These are phyloP conservation scores for Dromius quadrimaculatus DNA, from an alignment of 2,888 invertebrate genomes.

Conservation along the genomic window DNA sequence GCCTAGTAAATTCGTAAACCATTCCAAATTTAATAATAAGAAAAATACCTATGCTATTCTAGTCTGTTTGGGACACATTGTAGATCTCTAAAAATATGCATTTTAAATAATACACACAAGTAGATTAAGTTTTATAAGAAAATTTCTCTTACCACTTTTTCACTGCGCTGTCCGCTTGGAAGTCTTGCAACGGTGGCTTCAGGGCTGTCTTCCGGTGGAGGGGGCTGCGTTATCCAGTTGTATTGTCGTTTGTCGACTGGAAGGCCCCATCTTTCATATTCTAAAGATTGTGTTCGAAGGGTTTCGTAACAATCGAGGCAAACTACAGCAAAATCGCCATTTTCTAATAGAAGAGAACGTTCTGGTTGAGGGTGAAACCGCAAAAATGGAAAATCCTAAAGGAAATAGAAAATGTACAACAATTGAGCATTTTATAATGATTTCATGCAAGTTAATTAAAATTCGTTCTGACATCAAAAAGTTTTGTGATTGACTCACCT, in stretches of 20 bases:
- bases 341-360: slow-evolving; percentile 82
- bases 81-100: too few relatives aligned
- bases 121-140: background rate
- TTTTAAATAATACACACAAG: background rate
- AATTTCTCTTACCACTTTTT: slow-evolving; percentile 74
- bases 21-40: too few relatives aligned
- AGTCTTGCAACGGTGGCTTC: slow-evolving; percentile 85
- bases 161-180: slow-evolving; percentile 87
- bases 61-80: too few relatives aligned
- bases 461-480: too few relatives aligned
- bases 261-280: slow-evolving; percentile 90
- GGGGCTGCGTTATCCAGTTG: slow-evolving; percentile 94
- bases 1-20: too few relatives aligned
- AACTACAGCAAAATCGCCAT: slow-evolving; percentile 91
- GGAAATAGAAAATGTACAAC: too few relatives aligned
- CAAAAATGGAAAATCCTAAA: slow-evolving; percentile 89
- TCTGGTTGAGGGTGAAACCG: slow-evolving; percentile 86
- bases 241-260: slow-evolving; percentile 92
- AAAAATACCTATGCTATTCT: too few relatives aligned
- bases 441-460: too few relatives aligned
- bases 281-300: slow-evolving; percentile 88
- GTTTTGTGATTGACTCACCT: too few relatives aligned
- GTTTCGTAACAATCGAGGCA: slow-evolving; percentile 95
- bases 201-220: slow-evolving; percentile 91
- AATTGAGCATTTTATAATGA: too few relatives aligned